Evolutionary conservation across 2,888 invertebrate genomes (phyloP).

Genomic region (Drosophila peninsularis): DNA sequence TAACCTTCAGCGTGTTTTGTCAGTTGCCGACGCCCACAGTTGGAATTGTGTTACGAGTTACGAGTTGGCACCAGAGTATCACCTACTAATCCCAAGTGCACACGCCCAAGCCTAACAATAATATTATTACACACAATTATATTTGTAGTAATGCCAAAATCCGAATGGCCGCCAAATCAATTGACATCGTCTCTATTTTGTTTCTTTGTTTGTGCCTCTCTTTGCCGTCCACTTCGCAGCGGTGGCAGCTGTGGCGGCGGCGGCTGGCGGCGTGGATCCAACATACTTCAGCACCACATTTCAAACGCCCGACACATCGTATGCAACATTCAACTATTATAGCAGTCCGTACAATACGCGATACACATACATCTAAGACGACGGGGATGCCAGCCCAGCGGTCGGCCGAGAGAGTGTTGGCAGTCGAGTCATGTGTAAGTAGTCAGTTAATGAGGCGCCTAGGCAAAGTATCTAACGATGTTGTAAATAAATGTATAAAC

Average conservation of each 20-base stretch:
- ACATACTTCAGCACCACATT: conserved; percentile 70
- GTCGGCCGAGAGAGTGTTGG: conserved; percentile 18
- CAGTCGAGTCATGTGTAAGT: conserved; percentile 66
- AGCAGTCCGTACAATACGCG: conserved; percentile 76
- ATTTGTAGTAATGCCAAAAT: conserved; percentile 36
- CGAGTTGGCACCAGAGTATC: conserved; percentile 52
- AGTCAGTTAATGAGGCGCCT: conserved; percentile 67
- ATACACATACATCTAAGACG: conserved; percentile 73
- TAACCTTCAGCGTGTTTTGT: conserved; percentile 57
- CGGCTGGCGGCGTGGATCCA: conserved; percentile 61
- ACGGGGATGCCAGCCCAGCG: conserved; percentile 10
- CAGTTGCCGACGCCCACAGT: conserved; percentile 72
- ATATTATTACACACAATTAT: conserved; percentile 25
- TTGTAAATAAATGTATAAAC: conserved; percentile 75
- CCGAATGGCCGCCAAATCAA: conserved; percentile 41
- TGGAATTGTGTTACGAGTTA: conserved; percentile 61
- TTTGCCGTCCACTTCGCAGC: conserved; percentile 40
- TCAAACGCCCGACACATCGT: conserved; percentile 75
- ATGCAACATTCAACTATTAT: conserved; percentile 79
- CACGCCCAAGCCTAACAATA: conserved; percentile 49
- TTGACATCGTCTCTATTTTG: conserved; percentile 15
- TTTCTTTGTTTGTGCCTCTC: conserved; percentile 10
- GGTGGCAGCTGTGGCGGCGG: conserved; percentile 59
- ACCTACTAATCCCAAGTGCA: conserved; percentile 66
- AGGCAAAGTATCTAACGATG: conserved; percentile 65